Evolutionary conservation across 2,888 invertebrate species (phyloP).

Genomic region (Candidula unifasciata): DNA sequence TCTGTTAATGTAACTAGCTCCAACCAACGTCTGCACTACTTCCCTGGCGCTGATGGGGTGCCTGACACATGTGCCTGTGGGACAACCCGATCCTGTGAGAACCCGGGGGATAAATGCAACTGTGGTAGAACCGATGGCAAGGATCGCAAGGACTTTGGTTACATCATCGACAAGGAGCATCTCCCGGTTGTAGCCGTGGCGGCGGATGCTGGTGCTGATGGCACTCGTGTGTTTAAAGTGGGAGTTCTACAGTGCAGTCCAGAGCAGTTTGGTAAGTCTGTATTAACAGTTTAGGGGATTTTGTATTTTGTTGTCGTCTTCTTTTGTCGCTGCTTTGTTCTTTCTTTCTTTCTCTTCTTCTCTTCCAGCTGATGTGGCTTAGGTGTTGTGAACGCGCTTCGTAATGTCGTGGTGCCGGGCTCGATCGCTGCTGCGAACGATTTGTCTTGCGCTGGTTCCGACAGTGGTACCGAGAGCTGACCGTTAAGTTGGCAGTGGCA

Average conservation of each 20-base stretch:
- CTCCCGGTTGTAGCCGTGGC: slow-evolving; percentile 64
- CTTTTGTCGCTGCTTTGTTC: not conserved
- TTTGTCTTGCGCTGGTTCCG: too few species aligned
- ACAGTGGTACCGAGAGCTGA: too few species aligned
- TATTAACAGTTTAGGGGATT: slow-evolving; percentile 53
- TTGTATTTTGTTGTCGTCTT: not conserved
- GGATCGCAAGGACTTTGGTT: slow-evolving; percentile 65
- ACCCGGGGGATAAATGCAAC: slow-evolving; percentile 62
- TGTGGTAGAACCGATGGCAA: slow-evolving; percentile 65
- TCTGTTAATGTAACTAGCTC: slow-evolving; percentile 25
- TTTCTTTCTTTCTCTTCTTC: not conserved
- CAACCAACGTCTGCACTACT: slow-evolving; percentile 32
- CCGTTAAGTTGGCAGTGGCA: too few species aligned
- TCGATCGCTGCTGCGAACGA: too few species aligned
- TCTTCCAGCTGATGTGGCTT: not conserved
- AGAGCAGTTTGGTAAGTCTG: slow-evolving; percentile 66
- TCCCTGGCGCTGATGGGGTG: slow-evolving; percentile 34
- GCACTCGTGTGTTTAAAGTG: slow-evolving; percentile 45
- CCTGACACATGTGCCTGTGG: slow-evolving; percentile 67
- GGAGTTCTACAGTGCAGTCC: slow-evolving; percentile 63
- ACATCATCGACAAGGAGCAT: slow-evolving; percentile 60
- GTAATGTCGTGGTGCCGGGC: too few species aligned
- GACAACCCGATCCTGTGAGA: slow-evolving; percentile 60
- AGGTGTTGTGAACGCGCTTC: too few species aligned
- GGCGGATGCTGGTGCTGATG: slow-evolving; percentile 51